A percentile compares a stretch with the other conserved stretches of the same genome.
phyloP scores from a whole-genome alignment of 2,113 vertebrate genomes.

The Chaenogobius annularis region DNA sequence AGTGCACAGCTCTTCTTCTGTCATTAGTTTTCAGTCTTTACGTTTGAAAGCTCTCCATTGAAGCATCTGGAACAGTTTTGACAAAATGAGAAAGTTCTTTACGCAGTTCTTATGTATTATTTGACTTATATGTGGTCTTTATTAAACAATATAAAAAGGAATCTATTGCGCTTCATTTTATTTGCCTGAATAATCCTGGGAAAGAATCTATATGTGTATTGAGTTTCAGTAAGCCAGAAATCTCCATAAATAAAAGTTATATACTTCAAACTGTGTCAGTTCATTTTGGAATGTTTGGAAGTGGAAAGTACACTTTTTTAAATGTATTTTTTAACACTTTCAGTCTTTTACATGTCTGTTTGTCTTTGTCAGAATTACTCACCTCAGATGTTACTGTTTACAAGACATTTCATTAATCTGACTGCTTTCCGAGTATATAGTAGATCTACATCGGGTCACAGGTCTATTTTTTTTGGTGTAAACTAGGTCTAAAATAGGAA shows the following conservation, averaged over 20 bases:
- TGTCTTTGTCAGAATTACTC: too few relatives aligned
- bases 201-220: background rate
- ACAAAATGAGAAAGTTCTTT: constrained; percentile 49
- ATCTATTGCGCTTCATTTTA: constrained; percentile 29
- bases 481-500: too few relatives aligned
- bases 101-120: constrained; percentile 41
- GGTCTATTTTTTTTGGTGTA: too few relatives aligned
- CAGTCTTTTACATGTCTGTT: too few relatives aligned
- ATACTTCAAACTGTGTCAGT: too few relatives aligned
- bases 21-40: background rate
- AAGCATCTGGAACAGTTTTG: constrained; percentile 57
- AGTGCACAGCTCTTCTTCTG: background rate
- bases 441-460: too few relatives aligned
- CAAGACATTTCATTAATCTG: too few relatives aligned
- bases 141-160: constrained; percentile 42
- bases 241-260: background rate
- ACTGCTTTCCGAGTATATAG: too few relatives aligned
- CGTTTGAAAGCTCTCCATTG: background rate
- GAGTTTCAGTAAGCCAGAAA: too few relatives aligned
- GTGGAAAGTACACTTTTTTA: too few relatives aligned
- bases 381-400: too few relatives aligned
- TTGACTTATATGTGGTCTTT: constrained; percentile 34
- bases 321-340: too few relatives aligned
- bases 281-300: background rate
- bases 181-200: constrained; percentile 9